These are phyloP conservation scores for Morpho helenor DNA, from an alignment of 2,888 invertebrate species.

Conservation along the genomic window DNA sequence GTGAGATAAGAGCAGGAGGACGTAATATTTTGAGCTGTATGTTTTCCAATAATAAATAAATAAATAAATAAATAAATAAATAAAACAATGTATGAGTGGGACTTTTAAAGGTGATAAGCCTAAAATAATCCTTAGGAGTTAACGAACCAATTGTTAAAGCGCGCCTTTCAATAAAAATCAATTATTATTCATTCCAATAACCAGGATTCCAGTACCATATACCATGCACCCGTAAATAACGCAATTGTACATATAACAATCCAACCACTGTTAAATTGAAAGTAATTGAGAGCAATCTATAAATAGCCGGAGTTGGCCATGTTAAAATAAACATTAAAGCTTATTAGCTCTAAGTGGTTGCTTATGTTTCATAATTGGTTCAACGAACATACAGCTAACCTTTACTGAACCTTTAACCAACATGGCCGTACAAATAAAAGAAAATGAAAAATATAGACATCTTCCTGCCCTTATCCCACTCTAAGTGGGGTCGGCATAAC, in stretches of 20 bases:
- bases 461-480: too few species aligned
- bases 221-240: conserved; percentile 53
- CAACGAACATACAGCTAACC: conserved; percentile 19
- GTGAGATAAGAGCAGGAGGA: too few species aligned
- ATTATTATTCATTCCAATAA: conserved; percentile 59
- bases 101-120: too few species aligned
- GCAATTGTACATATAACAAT: conserved; percentile 65
- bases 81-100: too few species aligned
- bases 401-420: conserved; percentile 4
- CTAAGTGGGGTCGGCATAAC: too few species aligned
- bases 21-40: too few species aligned
- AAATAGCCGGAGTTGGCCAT: conserved; percentile 44
- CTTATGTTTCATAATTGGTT: conserved; percentile 24
- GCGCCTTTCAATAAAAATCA: conserved; percentile 47
- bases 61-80: too few species aligned
- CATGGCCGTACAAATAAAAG: background rate
- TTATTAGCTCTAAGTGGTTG: conserved; percentile 25
- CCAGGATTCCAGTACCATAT: conserved; percentile 48
- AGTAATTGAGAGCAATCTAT: conserved; percentile 67
- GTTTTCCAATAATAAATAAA: too few species aligned
- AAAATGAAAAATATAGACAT: background rate
- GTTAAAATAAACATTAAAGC: conserved; percentile 25
- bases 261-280: conserved; percentile 59
- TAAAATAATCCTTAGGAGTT: conserved; percentile 5
- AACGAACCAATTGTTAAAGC: conserved; percentile 30